Evolutionary conservation across 2,113 vertebrate species (phyloP), one percentile per base, ranked within the genome.

Genomic region (Eonycteris spelaea): DNA sequence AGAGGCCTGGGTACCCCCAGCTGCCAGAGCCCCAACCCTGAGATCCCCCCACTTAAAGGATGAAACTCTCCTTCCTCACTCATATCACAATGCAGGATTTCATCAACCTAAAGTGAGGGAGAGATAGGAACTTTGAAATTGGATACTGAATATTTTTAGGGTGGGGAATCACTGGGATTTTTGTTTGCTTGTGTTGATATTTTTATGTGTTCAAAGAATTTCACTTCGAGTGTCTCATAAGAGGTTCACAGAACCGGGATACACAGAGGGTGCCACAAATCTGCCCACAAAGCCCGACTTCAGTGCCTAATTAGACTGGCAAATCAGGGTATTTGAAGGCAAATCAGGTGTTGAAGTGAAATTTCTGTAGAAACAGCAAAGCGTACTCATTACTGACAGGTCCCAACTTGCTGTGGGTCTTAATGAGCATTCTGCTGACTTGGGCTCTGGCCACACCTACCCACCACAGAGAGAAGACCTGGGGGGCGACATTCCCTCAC

Each of bases 291-390:
- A 80, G 59, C 84, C 61, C 14, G 1, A 57, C 84, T 86, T 78
- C 88, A 70, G 55, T 6, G 57, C 74, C 93, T 96, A 51, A 92
- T 95, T 96, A 94, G 93, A 96, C 82, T 88, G 68, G 85, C 45
- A 96, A 96, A 95, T 88, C 79, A 90, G 85, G 67, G 59, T 61
- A 92, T 77, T 38, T 97, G 90, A 90, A 97, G 91, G 87, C 87
- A 96, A 87, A 88, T 90, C 48, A 75, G 85, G 93, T 86, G 96
- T 77, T 94, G 80, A 92, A 96, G 85, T 45, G 40, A 87, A 90
- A 90, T 95, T 96, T 97, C 91, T 91, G 73, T 88, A 53, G 85
- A 92, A 94, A 95, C 48, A 93, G 79, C 92, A 68, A 92, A 89
- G 65, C 61, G 38, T 1, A 63, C 67, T 95, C 96, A 85, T 65